Conservation (phyloP, 2,888 invertebrate genomes). For the Melanchra persicariae region DNA sequence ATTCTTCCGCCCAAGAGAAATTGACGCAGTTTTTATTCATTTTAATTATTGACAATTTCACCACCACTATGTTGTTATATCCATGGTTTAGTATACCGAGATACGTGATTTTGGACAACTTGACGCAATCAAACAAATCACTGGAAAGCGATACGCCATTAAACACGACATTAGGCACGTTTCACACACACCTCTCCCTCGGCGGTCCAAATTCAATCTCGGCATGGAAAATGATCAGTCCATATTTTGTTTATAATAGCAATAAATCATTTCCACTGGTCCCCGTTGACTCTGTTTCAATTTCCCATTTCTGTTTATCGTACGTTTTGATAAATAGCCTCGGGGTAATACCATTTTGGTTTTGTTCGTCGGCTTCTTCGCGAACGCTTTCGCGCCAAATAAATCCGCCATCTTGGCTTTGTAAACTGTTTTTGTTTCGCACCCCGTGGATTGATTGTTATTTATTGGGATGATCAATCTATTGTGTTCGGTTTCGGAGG, state of each 20-base stretch:
- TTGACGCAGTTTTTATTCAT: too few species aligned
- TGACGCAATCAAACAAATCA: conserved; percentile 46
- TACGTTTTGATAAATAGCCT: conserved; percentile 89
- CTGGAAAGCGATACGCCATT: conserved; percentile 54
- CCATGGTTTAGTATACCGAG: conserved; percentile 6
- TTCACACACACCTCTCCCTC: conserved; percentile 77
- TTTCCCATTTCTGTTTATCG: conserved; percentile 89
- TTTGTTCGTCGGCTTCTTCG: conserved; percentile 80
- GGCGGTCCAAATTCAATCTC: conserved; percentile 84
- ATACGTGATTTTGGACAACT: conserved; percentile 30
- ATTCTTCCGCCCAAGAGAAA: neutral
- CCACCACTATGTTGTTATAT: neutral
- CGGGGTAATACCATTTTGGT: conserved; percentile 81
- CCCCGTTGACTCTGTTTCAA: conserved; percentile 88
- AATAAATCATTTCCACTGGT: conserved; percentile 87
- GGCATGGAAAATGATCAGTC: conserved; percentile 88
- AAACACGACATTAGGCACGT: conserved; percentile 67
- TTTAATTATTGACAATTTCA: neutral
- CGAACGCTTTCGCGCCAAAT: conserved; percentile 86
- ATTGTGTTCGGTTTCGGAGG: conserved; percentile 65
- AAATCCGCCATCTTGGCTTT: conserved; percentile 86
- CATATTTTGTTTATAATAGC: conserved; percentile 88
- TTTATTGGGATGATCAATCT: conserved; percentile 78
- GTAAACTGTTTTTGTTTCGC: conserved; percentile 86
- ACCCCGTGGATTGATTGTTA: conserved; percentile 80